Conservation (phyloP, 1,140 invertebrate genomes). For the Lutraria rhynchaena region DNA sequence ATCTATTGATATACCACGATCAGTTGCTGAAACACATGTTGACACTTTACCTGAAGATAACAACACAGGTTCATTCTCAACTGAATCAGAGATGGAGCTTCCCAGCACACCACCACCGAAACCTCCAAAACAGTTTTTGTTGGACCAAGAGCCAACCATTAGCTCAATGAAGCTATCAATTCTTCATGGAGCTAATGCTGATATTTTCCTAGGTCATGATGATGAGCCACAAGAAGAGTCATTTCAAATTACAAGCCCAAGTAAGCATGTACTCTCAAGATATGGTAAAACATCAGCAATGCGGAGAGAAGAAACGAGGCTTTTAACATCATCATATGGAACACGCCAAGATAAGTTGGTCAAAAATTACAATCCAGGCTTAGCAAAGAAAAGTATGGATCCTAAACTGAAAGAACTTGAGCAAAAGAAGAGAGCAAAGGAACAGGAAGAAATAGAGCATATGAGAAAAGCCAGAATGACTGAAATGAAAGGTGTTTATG, state of each 20-base stretch:
- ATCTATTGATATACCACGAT: not conserved
- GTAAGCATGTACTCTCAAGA: not conserved
- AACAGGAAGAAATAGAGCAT: constrained; percentile 4
- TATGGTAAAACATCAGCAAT: constrained; percentile 4
- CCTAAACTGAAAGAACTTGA: constrained; percentile 30
- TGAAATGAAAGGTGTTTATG: constrained; percentile 33
- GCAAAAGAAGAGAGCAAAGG: constrained; percentile 24
- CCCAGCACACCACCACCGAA: constrained; percentile 18
- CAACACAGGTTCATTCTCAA: not conserved
- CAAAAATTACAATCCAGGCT: constrained; percentile 27
- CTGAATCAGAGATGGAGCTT: constrained; percentile 20
- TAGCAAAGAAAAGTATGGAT: constrained; percentile 11
- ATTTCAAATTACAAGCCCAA: not conserved
- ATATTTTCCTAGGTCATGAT: not conserved
- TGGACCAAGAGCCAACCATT: not conserved
- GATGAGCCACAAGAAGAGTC: not conserved
- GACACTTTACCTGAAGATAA: constrained; percentile 9
- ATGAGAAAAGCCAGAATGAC: constrained; percentile 19
- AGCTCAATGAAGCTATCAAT: not conserved
- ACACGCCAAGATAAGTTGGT: not conserved
- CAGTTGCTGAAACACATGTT: constrained; percentile 4
- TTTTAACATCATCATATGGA: constrained; percentile 39
- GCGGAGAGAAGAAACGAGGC: not conserved
- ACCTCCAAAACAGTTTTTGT: constrained; percentile 16
- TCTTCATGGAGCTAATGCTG: not conserved